Conservation (phyloP, 2,113 vertebrate genomes). For the Corydoras sp. region DNA sequence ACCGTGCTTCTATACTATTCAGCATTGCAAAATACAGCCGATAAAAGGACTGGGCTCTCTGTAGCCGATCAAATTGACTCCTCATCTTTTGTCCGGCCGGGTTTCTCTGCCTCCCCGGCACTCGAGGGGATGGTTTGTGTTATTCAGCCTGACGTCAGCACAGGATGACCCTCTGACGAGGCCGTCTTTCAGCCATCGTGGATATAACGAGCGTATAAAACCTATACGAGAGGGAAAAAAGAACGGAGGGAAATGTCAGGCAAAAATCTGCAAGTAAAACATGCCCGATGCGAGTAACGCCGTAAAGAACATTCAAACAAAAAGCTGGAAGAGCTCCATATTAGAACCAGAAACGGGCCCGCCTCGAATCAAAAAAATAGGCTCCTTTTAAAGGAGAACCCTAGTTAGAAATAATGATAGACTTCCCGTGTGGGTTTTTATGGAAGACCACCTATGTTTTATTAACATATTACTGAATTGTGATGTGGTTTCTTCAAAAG, state of each 20-base stretch:
- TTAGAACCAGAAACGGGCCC: conserved; percentile 61
- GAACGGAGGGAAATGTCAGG: conserved; percentile 45
- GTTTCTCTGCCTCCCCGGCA: conserved; percentile 54
- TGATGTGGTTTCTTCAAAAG: conserved; percentile 54
- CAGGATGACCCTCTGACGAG: conserved; percentile 59
- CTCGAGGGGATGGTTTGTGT: conserved; percentile 63
- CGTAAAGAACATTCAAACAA: conserved; percentile 24
- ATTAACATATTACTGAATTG: conserved; percentile 58
- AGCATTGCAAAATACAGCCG: background rate
- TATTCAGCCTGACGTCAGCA: conserved; percentile 62
- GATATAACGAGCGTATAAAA: conserved; percentile 60
- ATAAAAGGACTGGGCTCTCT: conserved; percentile 51
- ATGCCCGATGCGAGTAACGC: conserved; percentile 46
- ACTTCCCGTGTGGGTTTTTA: conserved; percentile 51
- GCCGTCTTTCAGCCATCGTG: conserved; percentile 46
- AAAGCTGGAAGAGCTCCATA: conserved; percentile 54
- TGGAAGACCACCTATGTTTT: conserved; percentile 57
- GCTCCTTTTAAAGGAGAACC: conserved; percentile 44
- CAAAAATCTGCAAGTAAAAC: conserved; percentile 54
- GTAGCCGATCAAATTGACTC: conserved; percentile 50
- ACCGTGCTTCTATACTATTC: conserved; percentile 4
- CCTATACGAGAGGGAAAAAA: conserved; percentile 13
- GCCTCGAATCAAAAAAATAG: conserved; percentile 41
- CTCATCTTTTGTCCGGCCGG: conserved; percentile 51
- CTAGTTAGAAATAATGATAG: conserved; percentile 51